A percentile compares a stretch with the other conserved stretches of the same genome.
These are phyloP conservation scores for Pseudomyrmex cubaensis DNA, from an alignment of 1,140 invertebrate species.

Conservation along the genomic window DNA sequence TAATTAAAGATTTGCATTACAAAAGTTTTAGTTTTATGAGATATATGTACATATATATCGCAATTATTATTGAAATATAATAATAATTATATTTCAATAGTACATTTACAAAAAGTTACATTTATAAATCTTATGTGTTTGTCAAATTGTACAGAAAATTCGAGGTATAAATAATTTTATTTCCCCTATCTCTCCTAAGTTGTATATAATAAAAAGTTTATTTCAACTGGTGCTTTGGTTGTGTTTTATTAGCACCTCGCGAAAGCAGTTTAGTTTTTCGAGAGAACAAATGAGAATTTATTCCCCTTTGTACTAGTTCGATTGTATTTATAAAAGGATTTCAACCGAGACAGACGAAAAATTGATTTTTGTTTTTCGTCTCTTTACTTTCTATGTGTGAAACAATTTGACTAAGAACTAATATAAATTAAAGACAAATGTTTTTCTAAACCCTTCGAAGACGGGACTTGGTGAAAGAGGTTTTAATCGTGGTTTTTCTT, in stretches of 20 bases:
- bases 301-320: slow-evolving; percentile 74
- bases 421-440: too few species aligned
- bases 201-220: slow-evolving; percentile 66
- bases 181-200: slow-evolving; percentile 46
- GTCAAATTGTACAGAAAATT: slow-evolving; percentile 73
- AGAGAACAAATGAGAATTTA: slow-evolving; percentile 61
- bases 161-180: slow-evolving; percentile 78
- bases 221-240: slow-evolving; percentile 75
- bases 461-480: slow-evolving; percentile 7
- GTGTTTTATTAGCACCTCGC: slow-evolving; percentile 78
- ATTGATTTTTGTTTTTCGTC: too few species aligned
- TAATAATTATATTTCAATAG: not conserved
- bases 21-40: slow-evolving; percentile 5
- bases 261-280: slow-evolving; percentile 63
- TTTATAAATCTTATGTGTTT: slow-evolving; percentile 44
- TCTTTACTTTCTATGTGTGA: too few species aligned
- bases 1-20: not conserved
- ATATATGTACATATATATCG: slow-evolving; percentile 57
- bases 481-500: not conserved
- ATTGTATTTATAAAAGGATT: slow-evolving; percentile 24
- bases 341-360: not conserved
- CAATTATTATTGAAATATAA: slow-evolving; percentile 40
- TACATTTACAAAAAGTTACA: slow-evolving; percentile 45
- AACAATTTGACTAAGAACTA: too few species aligned
- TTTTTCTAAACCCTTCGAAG: slow-evolving; percentile 14